Evolutionary conservation across 2,797 vertebrate genomes (phyloP).

Genomic region (Sebastes trivittatus): DNA sequence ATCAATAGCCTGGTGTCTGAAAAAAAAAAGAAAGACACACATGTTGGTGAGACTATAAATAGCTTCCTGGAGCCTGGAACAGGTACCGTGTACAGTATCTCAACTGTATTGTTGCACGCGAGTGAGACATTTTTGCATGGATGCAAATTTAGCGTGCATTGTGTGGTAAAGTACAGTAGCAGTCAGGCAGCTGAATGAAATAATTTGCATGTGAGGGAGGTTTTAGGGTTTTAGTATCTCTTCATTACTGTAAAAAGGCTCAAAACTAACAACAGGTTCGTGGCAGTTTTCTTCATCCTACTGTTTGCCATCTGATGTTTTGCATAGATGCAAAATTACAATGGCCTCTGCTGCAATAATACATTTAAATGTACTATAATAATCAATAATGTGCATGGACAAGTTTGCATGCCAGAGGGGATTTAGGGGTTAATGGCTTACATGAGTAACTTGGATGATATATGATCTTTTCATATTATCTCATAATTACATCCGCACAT

Average conservation of each 20-base stretch:
- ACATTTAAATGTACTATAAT: conserved; percentile 40
- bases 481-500: background rate
- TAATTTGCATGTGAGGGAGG: conserved; percentile 48
- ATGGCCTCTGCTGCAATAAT: conserved; percentile 7
- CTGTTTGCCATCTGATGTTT: conserved; percentile 15
- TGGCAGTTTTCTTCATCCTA: background rate
- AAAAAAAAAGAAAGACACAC: conserved; percentile 85
- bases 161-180: conserved; percentile 24
- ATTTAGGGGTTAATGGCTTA: conserved; percentile 2
- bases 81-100: conserved; percentile 82
- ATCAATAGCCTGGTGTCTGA: conserved; percentile 86
- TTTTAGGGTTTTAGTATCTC: background rate
- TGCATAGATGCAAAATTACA: conserved; percentile 30
- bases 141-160: conserved; percentile 52
- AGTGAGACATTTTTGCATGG: conserved; percentile 75
- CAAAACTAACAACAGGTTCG: conserved; percentile 22
- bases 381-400: background rate
- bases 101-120: conserved; percentile 71
- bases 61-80: conserved; percentile 77
- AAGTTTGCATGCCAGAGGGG: conserved; percentile 19
- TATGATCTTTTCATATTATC: conserved; percentile 9
- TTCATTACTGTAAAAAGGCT: background rate
- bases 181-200: background rate
- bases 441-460: background rate
- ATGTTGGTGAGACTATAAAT: conserved; percentile 91